Evolutionary conservation across 1,140 invertebrate genomes (phyloP).

Genomic region (Ruditapes philippinarum): DNA sequence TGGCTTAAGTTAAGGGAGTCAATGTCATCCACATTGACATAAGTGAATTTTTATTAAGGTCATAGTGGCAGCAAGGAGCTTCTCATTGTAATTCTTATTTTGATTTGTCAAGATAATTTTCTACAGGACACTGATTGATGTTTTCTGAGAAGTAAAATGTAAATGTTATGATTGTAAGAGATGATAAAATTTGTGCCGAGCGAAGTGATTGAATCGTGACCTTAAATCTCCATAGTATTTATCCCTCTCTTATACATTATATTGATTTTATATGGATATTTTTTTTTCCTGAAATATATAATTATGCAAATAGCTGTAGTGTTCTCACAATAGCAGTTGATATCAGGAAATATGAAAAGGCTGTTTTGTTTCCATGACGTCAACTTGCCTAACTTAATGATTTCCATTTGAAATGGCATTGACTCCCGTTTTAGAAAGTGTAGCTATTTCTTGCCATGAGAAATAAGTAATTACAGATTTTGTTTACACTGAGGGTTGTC

Average conservation of each 20-base stretch:
- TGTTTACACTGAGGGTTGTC: too few relatives aligned
- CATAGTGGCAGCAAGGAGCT: too few relatives aligned
- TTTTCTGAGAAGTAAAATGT: background rate
- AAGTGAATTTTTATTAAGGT: too few relatives aligned
- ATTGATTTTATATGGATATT: background rate
- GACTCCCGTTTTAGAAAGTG: too few relatives aligned
- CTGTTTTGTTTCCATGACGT: background rate
- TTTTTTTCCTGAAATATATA: too few relatives aligned
- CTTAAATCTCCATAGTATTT: background rate
- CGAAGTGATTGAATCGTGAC: slow-evolving; percentile 10
- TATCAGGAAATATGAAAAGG: background rate
- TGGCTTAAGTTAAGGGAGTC: too few relatives aligned
- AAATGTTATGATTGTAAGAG: background rate
- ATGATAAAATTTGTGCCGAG: background rate
- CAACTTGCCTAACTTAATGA: background rate
- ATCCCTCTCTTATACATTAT: background rate
- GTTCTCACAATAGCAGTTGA: background rate
- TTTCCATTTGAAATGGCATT: background rate
- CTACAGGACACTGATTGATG: background rate
- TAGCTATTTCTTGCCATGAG: too few relatives aligned
- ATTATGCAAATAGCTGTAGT: too few relatives aligned
- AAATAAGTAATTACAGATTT: too few relatives aligned
- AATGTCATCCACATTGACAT: too few relatives aligned
- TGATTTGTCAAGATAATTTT: too few relatives aligned
- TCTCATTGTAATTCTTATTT: too few relatives aligned